Evolutionary conservation across 2,888 invertebrate species (phyloP).

Genomic region (Pristionchus arcanus): DNA sequence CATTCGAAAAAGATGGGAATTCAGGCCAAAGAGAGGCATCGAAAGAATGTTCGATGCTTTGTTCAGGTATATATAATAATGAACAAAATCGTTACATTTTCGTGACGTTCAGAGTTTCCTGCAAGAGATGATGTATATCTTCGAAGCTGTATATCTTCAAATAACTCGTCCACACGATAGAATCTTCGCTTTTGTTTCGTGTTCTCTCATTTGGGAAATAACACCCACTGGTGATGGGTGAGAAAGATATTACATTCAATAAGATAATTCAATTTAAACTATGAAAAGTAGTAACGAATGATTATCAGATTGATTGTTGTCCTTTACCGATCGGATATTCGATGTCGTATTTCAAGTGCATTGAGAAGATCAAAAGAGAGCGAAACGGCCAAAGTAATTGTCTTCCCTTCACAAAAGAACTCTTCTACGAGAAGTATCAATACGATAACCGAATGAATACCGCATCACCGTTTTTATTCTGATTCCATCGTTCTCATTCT

Average conservation of each 20-base stretch:
- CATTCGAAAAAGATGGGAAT: constrained; percentile 30
- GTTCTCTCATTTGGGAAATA: constrained; percentile 39
- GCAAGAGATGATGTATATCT: constrained; percentile 43
- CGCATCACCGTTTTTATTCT: no score
- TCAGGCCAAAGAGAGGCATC: not conserved
- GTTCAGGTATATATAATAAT: constrained; percentile 22
- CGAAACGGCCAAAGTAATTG: no score
- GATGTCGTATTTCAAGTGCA: not conserved
- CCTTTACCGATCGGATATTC: constrained; percentile 7
- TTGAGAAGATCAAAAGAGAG: no score
- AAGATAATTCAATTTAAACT: not conserved
- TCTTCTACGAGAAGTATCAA: no score
- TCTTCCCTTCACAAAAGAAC: no score
- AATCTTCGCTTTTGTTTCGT: not conserved
- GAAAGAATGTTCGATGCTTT: constrained; percentile 23
- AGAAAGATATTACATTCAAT: not conserved
- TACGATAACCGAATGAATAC: no score
- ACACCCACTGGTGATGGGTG: constrained; percentile 42
- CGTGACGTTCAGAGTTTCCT: constrained; percentile 27
- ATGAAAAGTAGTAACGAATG: no score
- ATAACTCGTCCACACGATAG: not conserved
- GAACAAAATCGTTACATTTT: not conserved
- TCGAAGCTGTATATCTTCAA: constrained; percentile 22
- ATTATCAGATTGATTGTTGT: constrained; percentile 31
- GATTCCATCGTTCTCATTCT: no score